Conservation (phyloP, 2,888 invertebrate species). For the Belgica antarctica region DNA sequence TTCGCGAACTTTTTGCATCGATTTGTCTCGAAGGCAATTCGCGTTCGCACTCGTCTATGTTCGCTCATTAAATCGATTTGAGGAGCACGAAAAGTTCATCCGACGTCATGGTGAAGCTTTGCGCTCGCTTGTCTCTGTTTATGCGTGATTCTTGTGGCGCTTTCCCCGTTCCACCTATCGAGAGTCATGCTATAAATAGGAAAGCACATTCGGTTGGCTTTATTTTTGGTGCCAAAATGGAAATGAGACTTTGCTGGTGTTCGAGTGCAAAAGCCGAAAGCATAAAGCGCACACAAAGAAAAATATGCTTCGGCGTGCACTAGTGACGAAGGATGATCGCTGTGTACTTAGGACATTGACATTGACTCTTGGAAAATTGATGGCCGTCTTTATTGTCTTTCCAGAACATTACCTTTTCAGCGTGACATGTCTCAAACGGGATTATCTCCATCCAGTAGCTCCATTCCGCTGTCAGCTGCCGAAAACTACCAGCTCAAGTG, state of each 20-base stretch:
- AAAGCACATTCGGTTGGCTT: constrained; percentile 4
- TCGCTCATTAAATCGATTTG: neutral
- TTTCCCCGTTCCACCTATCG: neutral
- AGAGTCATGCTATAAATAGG: neutral
- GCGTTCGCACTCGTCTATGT: too few relatives aligned
- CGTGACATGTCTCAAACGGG: constrained; percentile 38
- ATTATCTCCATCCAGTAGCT: constrained; percentile 50
- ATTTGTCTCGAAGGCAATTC: neutral
- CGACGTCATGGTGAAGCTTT: too few relatives aligned
- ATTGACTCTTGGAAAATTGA: constrained; percentile 35
- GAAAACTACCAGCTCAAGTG: constrained; percentile 87
- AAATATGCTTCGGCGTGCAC: neutral
- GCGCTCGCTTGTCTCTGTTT: neutral
- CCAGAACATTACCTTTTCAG: constrained; percentile 33
- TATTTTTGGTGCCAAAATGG: neutral
- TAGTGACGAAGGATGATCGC: neutral
- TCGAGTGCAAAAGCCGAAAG: too few relatives aligned
- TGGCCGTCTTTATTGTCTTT: constrained; percentile 27
- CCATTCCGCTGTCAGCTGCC: constrained; percentile 56
- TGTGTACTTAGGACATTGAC: constrained; percentile 17
- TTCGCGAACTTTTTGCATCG: neutral
- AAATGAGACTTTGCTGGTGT: too few relatives aligned
- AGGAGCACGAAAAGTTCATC: too few relatives aligned
- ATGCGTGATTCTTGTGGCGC: too few relatives aligned
- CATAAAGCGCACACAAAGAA: too few relatives aligned